Evolutionary conservation across 2,888 invertebrate genomes (phyloP), one percentile per base, ranked within the genome.

Genomic region (Alentia gelatinosa): DNA sequence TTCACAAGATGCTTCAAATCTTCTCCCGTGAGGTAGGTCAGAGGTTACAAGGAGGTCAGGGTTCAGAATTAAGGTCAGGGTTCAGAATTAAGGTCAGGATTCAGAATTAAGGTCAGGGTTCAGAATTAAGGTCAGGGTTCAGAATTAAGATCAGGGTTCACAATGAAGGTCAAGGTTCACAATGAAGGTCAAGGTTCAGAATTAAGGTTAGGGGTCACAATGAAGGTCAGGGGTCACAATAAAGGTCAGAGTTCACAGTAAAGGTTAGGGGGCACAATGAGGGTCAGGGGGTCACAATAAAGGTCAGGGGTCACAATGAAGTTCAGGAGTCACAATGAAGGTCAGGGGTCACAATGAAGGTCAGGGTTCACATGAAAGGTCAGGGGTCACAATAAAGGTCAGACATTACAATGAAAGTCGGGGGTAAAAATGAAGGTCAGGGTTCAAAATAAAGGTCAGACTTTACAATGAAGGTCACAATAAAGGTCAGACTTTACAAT

Each of bases 1-100:
- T 98, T 56, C 98, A 98, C 63, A 98, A 98, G 96, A 97, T 98
- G 94, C 96, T 98, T 83, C 97, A 97, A 94, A 96, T 97, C 63
- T 97, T 97, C 94, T 97, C 97, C 7, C 96, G 97, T 95, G 97
- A 97, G 96, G 97, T 96, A 93, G 92, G 92, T 84, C n/a, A 47
- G n/a, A n/a, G n/a, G n/a, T n/a, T n/a, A n/a, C 9, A 47, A 47
- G 47, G 19, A 47, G 47, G 47, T 19, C 47, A 47, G 47, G 47
- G 19, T 47, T 12, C 7, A 19, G 19, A 47, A 19, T 47, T 7
- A 47, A 47, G 19, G 7, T 12, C 19, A 47, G 7, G 9, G 19
- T 47, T 47, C 19, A 47, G 19, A 47, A 19, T 12, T 47, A 7
- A 47, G 19, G 19, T 19, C 7, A 47, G 47, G 47, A 19, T 47